phyloP scores from a whole-genome alignment of 2,888 invertebrate genomes.

The Drosophila anomelani region DNA sequence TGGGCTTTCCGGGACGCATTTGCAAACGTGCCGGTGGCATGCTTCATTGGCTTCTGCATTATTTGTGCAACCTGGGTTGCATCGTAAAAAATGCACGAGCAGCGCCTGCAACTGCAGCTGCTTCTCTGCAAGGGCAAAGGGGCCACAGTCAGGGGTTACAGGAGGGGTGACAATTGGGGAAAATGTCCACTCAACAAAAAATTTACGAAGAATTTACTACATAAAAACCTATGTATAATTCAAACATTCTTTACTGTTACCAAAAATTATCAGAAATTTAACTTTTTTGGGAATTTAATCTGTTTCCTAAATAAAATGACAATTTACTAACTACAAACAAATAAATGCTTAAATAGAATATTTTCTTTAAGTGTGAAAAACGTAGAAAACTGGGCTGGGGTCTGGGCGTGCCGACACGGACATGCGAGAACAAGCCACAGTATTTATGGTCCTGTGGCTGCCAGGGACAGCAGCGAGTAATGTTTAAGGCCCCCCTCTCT shows the following conservation, averaged over 20 bases:
- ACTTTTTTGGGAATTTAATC: too few species aligned
- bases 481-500: slow-evolving; percentile 25
- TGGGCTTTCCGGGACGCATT: slow-evolving; percentile 38
- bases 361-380: neutral
- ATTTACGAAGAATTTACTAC: too few species aligned
- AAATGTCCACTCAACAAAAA: neutral
- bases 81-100: slow-evolving; percentile 81
- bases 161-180: slow-evolving; percentile 18
- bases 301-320: too few species aligned
- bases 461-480: slow-evolving; percentile 50
- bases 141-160: slow-evolving; percentile 8
- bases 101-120: slow-evolving; percentile 76
- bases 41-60: slow-evolving; percentile 82
- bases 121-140: slow-evolving; percentile 52
- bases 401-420: slow-evolving; percentile 68
- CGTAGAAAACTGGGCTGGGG: slow-evolving; percentile 2
- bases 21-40: slow-evolving; percentile 59
- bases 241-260: too few species aligned
- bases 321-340: too few species aligned
- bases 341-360: too few species aligned
- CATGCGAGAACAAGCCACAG: slow-evolving; percentile 74
- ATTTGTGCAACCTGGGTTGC: slow-evolving; percentile 81
- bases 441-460: slow-evolving; percentile 73
- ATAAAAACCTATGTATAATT: too few species aligned
- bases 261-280: too few species aligned